Evolutionary conservation across 35 echinoderm and acorn worm genomes (phyloP), one percentile per base, ranked within the genome.

Genomic region (Ophiothrix spiculata): DNA sequence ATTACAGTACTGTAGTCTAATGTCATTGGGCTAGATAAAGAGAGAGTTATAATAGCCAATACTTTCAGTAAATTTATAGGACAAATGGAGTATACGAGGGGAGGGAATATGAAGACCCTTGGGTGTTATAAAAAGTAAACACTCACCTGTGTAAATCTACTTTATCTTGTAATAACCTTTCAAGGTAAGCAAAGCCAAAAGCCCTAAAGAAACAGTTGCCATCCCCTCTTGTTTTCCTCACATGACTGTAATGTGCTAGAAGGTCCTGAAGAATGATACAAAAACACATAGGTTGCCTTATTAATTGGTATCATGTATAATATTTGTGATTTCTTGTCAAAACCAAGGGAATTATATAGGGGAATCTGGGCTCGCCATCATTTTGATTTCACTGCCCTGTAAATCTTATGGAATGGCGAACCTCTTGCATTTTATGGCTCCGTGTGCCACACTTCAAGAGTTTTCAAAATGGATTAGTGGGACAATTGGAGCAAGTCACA

Each of bases 121-220:
- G n/a, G n/a, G n/a, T n/a, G n/a, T n/a, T n/a, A n/a, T n/a, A n/a
- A n/a, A n/a, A n/a, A n/a, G n/a, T n/a, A n/a, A n/a, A n/a, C 38
- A 35, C 79, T 86, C 34, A 97, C 95, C 92, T 98, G 75, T 91
- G 64, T 75, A 93, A 77, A 75, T 98, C 95, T 60, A 40, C 89
- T 84, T 98, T 94, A 79, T 98, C 95, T 56, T 75, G 75, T 17
- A 98, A 77, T 31, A 98, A 56, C 54, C 83, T 94, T 69, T 98
- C 95, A 81, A 98, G 83, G 81, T 98, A 98, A 23, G 91, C 91
- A 98, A 91, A 98, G 40, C 95, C 95, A 89, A 98, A 98, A 29
- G 91, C 92, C 46, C 95, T 64, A 63, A 94, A 97, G 86, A 94
- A 98, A 84, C 95, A 98, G 74, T 98, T 98, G 0, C 95, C 95